phyloP scores from a whole-genome alignment of 1,140 invertebrate genomes.

The Eufriesea mexicana region DNA sequence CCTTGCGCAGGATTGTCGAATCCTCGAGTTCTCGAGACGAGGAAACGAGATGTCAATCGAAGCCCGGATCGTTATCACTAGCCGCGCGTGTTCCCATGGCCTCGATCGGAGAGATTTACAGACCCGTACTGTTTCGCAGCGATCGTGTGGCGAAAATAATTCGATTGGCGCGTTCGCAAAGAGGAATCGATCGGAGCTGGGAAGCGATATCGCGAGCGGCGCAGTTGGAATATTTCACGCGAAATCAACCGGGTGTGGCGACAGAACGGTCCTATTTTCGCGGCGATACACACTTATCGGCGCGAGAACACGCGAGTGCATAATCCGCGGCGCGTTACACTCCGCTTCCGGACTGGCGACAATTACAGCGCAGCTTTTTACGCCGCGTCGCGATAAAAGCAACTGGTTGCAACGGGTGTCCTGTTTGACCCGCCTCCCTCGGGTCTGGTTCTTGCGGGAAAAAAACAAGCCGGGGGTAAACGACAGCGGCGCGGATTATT shows the following conservation, averaged over 20 bases:
- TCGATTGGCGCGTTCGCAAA: neutral
- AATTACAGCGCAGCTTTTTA: slow-evolving; percentile 7
- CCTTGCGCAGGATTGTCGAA: neutral
- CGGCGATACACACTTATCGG: slow-evolving; percentile 11
- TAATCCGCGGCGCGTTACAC: slow-evolving; percentile 6
- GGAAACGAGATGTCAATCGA: slow-evolving; percentile 44
- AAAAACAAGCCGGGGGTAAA: too few species aligned
- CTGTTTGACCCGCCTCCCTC: too few species aligned
- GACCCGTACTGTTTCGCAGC: neutral
- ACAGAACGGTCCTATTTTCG: neutral
- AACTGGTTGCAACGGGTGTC: neutral
- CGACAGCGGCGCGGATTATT: too few species aligned
- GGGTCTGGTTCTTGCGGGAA: too few species aligned
- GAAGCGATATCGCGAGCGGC: neutral
- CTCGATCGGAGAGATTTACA: neutral
- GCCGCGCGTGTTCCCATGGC: neutral
- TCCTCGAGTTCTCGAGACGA: neutral
- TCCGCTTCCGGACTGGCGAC: neutral
- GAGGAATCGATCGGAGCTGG: neutral
- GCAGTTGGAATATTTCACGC: slow-evolving; percentile 6
- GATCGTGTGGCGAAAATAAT: neutral
- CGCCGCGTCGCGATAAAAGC: neutral
- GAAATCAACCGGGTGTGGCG: neutral
- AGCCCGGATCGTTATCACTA: slow-evolving; percentile 19
- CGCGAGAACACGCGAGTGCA: neutral